phyloP scores from a whole-genome alignment of 1,140 invertebrate species.

The Drosophila hydei region DNA sequence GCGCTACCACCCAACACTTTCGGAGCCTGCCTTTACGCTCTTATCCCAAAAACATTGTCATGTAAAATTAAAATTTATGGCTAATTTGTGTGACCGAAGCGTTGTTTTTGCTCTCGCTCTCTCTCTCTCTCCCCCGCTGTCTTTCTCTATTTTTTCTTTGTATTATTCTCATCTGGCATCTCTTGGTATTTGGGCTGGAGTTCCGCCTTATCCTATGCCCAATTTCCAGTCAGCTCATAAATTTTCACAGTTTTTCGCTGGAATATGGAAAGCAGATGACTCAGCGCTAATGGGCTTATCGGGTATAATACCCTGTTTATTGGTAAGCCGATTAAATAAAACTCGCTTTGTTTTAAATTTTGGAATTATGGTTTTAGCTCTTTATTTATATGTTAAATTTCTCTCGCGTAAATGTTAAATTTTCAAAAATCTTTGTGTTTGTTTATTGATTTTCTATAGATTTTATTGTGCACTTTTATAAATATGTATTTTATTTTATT shows the following conservation, averaged over 20 bases:
- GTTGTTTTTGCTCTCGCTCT: not conserved
- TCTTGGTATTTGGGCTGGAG: constrained; percentile 18
- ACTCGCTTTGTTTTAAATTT: constrained; percentile 34
- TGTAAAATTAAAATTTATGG: constrained; percentile 83
- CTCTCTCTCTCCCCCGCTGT: not conserved
- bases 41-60: constrained; percentile 60
- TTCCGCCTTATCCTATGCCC: constrained; percentile 37
- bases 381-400: no score
- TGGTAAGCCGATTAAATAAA: constrained; percentile 24
- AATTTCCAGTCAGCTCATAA: constrained; percentile 43
- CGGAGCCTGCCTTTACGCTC: constrained; percentile 20
- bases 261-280: constrained; percentile 31
- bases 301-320: constrained; percentile 21
- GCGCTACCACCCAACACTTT: constrained; percentile 32
- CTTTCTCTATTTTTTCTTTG: not conserved
- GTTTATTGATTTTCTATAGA: constrained; percentile 19
- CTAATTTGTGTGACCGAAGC: constrained; percentile 73
- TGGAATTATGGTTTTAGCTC: constrained; percentile 49
- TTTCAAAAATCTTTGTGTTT: constrained; percentile 62
- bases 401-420: constrained; percentile 21
- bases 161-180: constrained; percentile 6
- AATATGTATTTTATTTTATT: constrained; percentile 39
- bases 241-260: constrained; percentile 59
- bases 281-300: constrained; percentile 39
- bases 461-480: constrained; percentile 53